phyloP scores from a whole-genome alignment of 2,888 invertebrate genomes.

The Halictus quadricinctus region DNA sequence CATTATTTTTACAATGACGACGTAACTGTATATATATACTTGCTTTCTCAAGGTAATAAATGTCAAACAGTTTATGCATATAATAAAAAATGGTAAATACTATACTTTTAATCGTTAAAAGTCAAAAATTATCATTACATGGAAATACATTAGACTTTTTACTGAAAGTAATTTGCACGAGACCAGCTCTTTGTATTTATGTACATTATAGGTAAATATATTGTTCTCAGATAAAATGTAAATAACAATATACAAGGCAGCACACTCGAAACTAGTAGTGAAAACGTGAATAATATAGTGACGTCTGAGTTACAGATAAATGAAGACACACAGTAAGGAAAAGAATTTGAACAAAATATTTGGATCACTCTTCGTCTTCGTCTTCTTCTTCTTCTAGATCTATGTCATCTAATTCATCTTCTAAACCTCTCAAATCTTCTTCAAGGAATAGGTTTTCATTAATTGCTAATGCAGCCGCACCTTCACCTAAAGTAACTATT shows the following conservation, averaged over 20 bases:
- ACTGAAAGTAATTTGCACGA: slow-evolving; percentile 38
- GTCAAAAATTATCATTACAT: slow-evolving; percentile 38
- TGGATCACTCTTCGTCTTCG: slow-evolving; percentile 87
- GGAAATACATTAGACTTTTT: slow-evolving; percentile 40
- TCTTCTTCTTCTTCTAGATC: slow-evolving; percentile 93
- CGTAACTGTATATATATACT: not conserved
- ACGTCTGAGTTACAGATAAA: slow-evolving; percentile 52
- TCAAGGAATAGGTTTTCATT: slow-evolving; percentile 97
- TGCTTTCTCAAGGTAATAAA: slow-evolving; percentile 11
- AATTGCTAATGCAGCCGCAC: slow-evolving; percentile 89
- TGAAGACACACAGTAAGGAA: slow-evolving; percentile 47
- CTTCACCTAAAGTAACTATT: slow-evolving; percentile 77
- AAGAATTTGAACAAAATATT: slow-evolving; percentile 68
- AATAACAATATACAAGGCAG: slow-evolving; percentile 55
- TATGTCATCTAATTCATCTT: slow-evolving; percentile 92
- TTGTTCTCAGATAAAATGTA: slow-evolving; percentile 41
- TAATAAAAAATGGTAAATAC: slow-evolving; percentile 24
- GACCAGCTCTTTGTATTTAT: slow-evolving; percentile 52
- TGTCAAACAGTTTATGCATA: slow-evolving; percentile 24
- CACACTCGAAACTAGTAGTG: slow-evolving; percentile 52
- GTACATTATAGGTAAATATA: slow-evolving; percentile 34
- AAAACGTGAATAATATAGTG: slow-evolving; percentile 48
- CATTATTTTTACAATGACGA: not conserved
- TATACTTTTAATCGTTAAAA: slow-evolving; percentile 50
- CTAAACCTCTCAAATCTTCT: slow-evolving; percentile 90